Evolutionary conservation across 2,888 invertebrate genomes (phyloP).

Genomic region (Phoenoteleia sp.): DNA sequence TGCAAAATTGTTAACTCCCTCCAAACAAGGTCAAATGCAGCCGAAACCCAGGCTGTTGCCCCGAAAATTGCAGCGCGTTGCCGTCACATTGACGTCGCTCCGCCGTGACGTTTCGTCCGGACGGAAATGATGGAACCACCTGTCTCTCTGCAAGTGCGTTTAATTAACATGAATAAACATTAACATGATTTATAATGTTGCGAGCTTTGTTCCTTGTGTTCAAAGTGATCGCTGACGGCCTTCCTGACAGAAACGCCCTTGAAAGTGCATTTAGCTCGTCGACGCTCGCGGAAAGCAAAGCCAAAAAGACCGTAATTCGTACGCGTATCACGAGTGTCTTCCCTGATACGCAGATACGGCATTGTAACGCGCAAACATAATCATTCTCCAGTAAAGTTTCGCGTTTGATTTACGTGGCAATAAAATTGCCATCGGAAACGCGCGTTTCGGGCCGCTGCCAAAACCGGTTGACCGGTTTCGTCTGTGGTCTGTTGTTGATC

Average conservation of each 20-base stretch:
- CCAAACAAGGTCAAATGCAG: not conserved
- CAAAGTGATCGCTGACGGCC: constrained; percentile 62
- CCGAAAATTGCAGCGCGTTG: not conserved
- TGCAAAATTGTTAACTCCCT: too few species aligned
- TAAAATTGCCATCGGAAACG: constrained; percentile 84
- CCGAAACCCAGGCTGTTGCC: not conserved
- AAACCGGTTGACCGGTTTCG: constrained; percentile 81
- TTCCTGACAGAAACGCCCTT: constrained; percentile 54
- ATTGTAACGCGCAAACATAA: constrained; percentile 78
- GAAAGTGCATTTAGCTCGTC: constrained; percentile 60
- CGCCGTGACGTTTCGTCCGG: constrained; percentile 18
- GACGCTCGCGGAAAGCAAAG: constrained; percentile 32
- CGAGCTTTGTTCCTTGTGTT: constrained; percentile 46
- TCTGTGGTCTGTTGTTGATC: constrained; percentile 75
- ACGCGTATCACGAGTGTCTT: constrained; percentile 46
- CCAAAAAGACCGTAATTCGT: constrained; percentile 56
- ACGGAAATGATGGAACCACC: constrained; percentile 35
- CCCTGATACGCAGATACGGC: constrained; percentile 34
- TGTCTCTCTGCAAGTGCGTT: constrained; percentile 15
- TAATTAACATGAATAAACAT: constrained; percentile 70
- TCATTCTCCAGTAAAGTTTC: constrained; percentile 82
- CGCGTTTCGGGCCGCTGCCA: constrained; percentile 81
- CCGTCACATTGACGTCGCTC: not conserved
- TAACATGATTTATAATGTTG: constrained; percentile 42
- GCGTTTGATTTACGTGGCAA: constrained; percentile 83